Base-by-base conservation (phyloP, 1,140 invertebrate genomes). In the Drosophila setifemur region DNA sequence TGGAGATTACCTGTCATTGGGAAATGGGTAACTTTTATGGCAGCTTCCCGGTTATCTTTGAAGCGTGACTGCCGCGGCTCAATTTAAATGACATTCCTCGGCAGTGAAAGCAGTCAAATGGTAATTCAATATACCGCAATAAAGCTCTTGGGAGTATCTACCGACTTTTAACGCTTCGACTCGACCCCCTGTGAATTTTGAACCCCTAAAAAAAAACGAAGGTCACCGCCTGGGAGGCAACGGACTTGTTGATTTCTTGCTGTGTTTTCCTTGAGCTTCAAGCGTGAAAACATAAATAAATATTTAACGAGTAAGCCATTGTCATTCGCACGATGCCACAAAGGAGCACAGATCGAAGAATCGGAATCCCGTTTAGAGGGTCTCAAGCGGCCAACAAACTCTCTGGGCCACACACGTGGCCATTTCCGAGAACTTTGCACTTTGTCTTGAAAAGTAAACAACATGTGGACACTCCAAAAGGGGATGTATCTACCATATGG, bases 201-300 rank as follows among this genome's bases (percentile, higher is more conserved):
- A 7, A n/a, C 37, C 8, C 12, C 35, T 4, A 0, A 2, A 6
- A 11, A 11, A 3, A 57, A 54, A 2, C 9, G 48, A 54, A 40
- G 63, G 28, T 67, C 63, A 54, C 49, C 18, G 40, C 3, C 9
- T 40, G 21, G 6, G 16, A 25, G 63, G n/a, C 31, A 26, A 14
- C 11, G 25, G 26, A 75, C 63, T 69, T 74, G 68, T 72, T 72
- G 68, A 72, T 61, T 61, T 61, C 47, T 47, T 16, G 54, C 42
- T 71, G 26, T 49, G 43, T 72, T 68, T 39, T 44, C 8, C 35
- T 26, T 61, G 21, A 12, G 6, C 35, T 61, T 57, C 9, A 21
- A 72, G 55, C 55, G 68, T 40, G 42, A 71, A 49, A 69, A 69
- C 69, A 70, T 69, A 73, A 79, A 79, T 79, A 79, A 79, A 74